Conservation (phyloP, 1,140 invertebrate genomes). For the Ceratoteleas bidentatus region DNA sequence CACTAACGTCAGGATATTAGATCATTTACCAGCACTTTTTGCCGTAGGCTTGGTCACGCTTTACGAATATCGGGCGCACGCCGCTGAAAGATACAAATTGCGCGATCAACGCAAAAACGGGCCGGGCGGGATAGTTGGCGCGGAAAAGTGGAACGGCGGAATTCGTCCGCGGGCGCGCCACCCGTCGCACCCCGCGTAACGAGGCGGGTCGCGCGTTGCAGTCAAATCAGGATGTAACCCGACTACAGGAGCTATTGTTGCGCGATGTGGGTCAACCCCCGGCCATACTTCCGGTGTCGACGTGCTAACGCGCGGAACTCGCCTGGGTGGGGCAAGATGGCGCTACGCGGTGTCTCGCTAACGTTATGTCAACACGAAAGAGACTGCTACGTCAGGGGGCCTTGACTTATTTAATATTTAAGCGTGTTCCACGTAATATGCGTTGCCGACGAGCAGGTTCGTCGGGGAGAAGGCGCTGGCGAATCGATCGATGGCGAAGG, state of each 20-base stretch:
- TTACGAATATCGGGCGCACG: constrained; percentile 27
- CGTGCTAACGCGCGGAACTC: constrained; percentile 41
- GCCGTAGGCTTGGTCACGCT: background rate
- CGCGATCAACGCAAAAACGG: constrained; percentile 7
- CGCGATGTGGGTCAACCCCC: constrained; percentile 66
- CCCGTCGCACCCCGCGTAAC: background rate
- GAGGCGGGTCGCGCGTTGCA: constrained; percentile 35
- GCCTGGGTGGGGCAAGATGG: constrained; percentile 55
- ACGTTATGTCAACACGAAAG: constrained; percentile 51
- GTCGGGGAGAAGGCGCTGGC: constrained; percentile 6
- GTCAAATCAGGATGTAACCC: constrained; percentile 58
- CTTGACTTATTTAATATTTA: constrained; percentile 71
- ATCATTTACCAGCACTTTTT: background rate
- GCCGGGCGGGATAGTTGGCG: constrained; percentile 7
- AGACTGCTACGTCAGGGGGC: constrained; percentile 47
- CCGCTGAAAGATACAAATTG: constrained; percentile 44
- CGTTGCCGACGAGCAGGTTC: constrained; percentile 17
- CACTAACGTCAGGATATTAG: too few species aligned
- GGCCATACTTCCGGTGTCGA: constrained; percentile 57
- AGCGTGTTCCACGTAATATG: constrained; percentile 38
- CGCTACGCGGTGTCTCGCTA: constrained; percentile 47
- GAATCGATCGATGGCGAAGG: constrained; percentile 22
- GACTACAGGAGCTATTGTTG: constrained; percentile 66
- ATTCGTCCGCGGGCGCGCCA: background rate
- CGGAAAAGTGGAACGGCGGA: background rate